Percentiles rank a stretch among this genome's conserved stretches.
Evolutionary conservation across 2,888 invertebrate species (phyloP).

Genomic region (Euproctis similis): DNA sequence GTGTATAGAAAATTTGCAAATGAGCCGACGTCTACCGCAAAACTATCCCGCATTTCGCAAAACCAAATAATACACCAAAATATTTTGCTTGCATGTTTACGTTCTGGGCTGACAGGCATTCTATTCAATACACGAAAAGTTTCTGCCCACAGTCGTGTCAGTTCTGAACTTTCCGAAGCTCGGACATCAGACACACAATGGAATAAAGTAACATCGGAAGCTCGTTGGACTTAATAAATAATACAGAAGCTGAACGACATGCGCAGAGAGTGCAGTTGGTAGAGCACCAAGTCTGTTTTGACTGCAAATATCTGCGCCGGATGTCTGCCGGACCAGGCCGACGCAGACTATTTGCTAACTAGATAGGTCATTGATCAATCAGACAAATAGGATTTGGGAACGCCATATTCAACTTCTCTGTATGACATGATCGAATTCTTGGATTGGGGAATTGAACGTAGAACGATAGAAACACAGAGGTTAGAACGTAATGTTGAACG

Average conservation of each 20-base stretch:
- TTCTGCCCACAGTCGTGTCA: slow-evolving; percentile 62
- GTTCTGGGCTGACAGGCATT: slow-evolving; percentile 67
- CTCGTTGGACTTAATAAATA: slow-evolving; percentile 75
- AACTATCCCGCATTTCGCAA: slow-evolving; percentile 32
- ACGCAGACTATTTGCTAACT: slow-evolving; percentile 37
- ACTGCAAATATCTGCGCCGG: slow-evolving; percentile 68
- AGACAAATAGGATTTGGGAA: slow-evolving; percentile 26
- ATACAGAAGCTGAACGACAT: slow-evolving; percentile 68
- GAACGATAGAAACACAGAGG: too few species aligned
- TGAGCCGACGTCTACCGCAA: slow-evolving; percentile 16
- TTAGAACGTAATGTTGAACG: too few species aligned
- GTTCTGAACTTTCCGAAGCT: slow-evolving; percentile 57
- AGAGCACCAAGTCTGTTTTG: slow-evolving; percentile 64
- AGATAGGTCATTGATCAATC: slow-evolving; percentile 45
- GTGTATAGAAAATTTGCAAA: slow-evolving; percentile 20
- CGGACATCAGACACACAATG: slow-evolving; percentile 71
- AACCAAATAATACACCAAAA: slow-evolving; percentile 53
- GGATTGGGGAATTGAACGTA: slow-evolving; percentile 22
- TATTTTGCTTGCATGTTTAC: slow-evolving; percentile 61
- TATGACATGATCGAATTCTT: slow-evolving; percentile 23
- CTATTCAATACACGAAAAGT: slow-evolving; percentile 73
- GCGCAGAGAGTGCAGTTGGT: slow-evolving; percentile 55
- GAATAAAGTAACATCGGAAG: slow-evolving; percentile 74
- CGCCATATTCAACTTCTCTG: slow-evolving; percentile 15
- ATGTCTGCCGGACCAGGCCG: slow-evolving; percentile 39